phyloP scores from a whole-genome alignment of 1,140 invertebrate genomes.

The Papilio dardanus region DNA sequence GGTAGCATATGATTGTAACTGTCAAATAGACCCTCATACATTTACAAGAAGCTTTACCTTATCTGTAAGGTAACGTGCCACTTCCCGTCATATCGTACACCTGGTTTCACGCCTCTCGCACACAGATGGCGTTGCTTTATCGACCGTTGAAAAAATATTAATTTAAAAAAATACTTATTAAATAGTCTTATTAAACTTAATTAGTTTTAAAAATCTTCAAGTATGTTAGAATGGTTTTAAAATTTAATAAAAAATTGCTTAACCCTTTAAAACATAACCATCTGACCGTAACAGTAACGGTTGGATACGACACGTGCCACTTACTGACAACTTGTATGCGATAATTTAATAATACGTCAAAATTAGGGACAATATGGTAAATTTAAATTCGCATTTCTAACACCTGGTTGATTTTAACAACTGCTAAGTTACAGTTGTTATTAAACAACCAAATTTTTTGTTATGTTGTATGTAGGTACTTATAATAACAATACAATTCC shows the following conservation, averaged over 20 bases:
- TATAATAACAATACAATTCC: background rate
- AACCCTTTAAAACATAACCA: background rate
- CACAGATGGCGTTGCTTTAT: background rate
- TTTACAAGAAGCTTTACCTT: slow-evolving; percentile 5
- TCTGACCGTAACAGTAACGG: slow-evolving; percentile 37
- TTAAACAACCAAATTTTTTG: background rate
- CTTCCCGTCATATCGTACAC: slow-evolving; percentile 12
- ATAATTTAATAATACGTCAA: background rate
- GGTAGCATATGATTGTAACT: background rate
- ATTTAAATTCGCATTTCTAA: slow-evolving; percentile 19
- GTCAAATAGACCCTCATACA: slow-evolving; percentile 4
- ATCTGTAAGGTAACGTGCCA: background rate
- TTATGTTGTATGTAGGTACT: background rate
- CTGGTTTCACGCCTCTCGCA: slow-evolving; percentile 35
- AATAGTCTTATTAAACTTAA: too few species aligned
- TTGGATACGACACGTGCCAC: slow-evolving; percentile 16
- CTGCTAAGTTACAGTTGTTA: background rate
- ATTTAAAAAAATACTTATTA: too few species aligned
- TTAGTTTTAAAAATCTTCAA: background rate
- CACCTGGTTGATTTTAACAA: slow-evolving; percentile 11
- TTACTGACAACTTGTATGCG: background rate
- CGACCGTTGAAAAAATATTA: slow-evolving; percentile 6
- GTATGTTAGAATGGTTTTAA: background rate
- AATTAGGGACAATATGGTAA: slow-evolving; percentile 9
- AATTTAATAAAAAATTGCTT: background rate